Base-by-base conservation (phyloP, 2,888 invertebrate species). In the Pristionchus exspectatus region DNA sequence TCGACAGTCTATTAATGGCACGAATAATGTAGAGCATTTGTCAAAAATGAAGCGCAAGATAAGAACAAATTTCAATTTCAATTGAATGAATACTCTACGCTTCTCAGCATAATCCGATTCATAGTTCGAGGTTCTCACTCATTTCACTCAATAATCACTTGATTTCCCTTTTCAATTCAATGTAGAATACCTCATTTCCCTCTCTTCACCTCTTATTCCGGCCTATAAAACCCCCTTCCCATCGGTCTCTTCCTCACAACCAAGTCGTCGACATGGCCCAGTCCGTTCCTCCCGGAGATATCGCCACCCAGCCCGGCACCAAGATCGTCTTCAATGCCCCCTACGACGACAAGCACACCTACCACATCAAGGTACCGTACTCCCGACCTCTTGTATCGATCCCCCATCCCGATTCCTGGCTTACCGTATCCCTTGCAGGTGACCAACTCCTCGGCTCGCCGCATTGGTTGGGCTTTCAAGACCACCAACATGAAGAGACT, bases 321-420 rank as follows among this genome's bases (percentile, higher is more conserved):
- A 77, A 77, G 77, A 77, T 77, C 77, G 77, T 77, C 77, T 77
- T 77, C 77, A 77, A 77, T 33, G 77, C 77, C 77, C 77, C 77
- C 77, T 77, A 77, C 77, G 77, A 77, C 33, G 77, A 44, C 77
- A 77, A 77, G 77, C 77, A 44, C 77, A 77, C 77, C 38, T 77
- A 77, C 77, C 77, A 77, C 77, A 77, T 77, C 77, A 77, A 77
- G 77, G 77, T 77, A 77, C 38, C 44, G 44, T 50, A 50, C 9
- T 1, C 44, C 44, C 44, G 10, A 50, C 44, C 44, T 9, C 44
- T 1, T 50, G 44, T 50, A 50, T 50, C 44, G 12, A 50, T 50
- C 44, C 44, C 10, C 44, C 10, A 38, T 50, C 44, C 44, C 0
- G 44, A 50, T 50, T 12, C 44, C 44, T 50, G 44, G 9, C 44